Base-by-base conservation (phyloP, 2,797 vertebrate species). In the Anisognathus igniventris region DNA sequence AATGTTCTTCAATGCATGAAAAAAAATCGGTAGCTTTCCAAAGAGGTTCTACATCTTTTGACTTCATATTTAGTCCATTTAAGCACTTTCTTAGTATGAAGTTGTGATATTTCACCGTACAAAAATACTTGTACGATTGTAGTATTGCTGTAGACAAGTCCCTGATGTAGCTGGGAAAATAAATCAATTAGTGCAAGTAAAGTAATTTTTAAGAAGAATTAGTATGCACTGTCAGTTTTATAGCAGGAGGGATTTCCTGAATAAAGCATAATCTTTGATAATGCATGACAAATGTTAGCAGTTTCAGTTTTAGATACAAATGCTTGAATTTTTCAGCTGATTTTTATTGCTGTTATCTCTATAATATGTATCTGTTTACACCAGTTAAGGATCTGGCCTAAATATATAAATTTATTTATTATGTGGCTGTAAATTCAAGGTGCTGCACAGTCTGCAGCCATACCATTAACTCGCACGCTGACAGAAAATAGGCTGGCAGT, bases 171-270 rank as follows among this genome's bases (percentile, higher is more conserved):
- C 86, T 73, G 89, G 83, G 81, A 91, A 97, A 95, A 91, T 61
- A 96, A 86, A 86, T 95, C 96, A 91, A 87, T 96, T 95, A 92
- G 72, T 47, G n/a, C 48, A 57, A 85, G 74, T 60, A 80, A 96
- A 81, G 67, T 94, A 27, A 93, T 57, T 96, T 87, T 57, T 65
- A 31, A 93, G 84, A 95, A 96, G 73, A 95, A 94, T 96, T 95
- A 96, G 92, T 95, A 73, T 92, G 75, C 79, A 48, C 66, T 94
- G 91, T 96, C 89, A 65, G 22, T 94, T 96, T 97, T 85, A 86
- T 77, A 95, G 70, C 45, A 75, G 88, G 77, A 93, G 27, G 92
- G 64, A 93, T 86, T 95, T 94, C 39, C 71, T 90, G 82, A 89
- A 57, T 96, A 74, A 88, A 89, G 82, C 60, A 78, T 95, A 88